Evolutionary conservation across 2,797 vertebrate species (phyloP).

Genomic region (Cetoscarus ocellatus): DNA sequence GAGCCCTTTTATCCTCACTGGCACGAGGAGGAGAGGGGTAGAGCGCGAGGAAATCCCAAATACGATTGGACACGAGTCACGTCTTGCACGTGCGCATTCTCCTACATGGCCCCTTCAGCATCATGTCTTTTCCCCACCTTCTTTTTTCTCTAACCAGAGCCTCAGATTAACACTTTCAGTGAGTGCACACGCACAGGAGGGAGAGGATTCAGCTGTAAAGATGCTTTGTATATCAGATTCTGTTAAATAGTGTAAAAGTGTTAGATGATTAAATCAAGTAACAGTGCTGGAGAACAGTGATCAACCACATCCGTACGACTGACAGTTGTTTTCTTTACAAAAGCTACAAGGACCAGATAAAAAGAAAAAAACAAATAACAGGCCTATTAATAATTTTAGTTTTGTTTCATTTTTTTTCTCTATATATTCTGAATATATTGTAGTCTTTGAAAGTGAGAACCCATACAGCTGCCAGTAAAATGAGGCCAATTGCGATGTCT

Average conservation of each 20-base stretch:
- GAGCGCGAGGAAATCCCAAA: slow-evolving; percentile 9
- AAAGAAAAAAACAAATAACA: too few relatives aligned
- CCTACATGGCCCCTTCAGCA: not conserved
- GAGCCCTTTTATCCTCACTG: slow-evolving; percentile 69
- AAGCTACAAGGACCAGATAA: too few relatives aligned
- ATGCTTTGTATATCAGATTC: not conserved
- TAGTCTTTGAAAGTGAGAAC: too few relatives aligned
- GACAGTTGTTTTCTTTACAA: too few relatives aligned
- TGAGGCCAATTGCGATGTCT: too few relatives aligned
- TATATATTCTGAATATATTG: too few relatives aligned
- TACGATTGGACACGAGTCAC: slow-evolving; percentile 59
- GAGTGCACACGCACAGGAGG: not conserved
- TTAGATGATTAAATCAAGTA: not conserved
- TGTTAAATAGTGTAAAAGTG: not conserved
- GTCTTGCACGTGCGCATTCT: slow-evolving; percentile 40
- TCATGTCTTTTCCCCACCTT: not conserved
- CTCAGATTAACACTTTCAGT: not conserved
- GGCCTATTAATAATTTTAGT: too few relatives aligned
- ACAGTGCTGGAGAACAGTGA: too few relatives aligned
- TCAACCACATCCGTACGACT: too few relatives aligned
- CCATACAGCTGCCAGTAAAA: too few relatives aligned
- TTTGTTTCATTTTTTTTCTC: too few relatives aligned
- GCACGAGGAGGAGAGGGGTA: slow-evolving; percentile 57
- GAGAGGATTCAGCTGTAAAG: not conserved
- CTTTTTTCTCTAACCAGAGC: not conserved